These are phyloP conservation scores for Lobophora halterata DNA, from an alignment of 2,888 invertebrate species.

Conservation along the genomic window DNA sequence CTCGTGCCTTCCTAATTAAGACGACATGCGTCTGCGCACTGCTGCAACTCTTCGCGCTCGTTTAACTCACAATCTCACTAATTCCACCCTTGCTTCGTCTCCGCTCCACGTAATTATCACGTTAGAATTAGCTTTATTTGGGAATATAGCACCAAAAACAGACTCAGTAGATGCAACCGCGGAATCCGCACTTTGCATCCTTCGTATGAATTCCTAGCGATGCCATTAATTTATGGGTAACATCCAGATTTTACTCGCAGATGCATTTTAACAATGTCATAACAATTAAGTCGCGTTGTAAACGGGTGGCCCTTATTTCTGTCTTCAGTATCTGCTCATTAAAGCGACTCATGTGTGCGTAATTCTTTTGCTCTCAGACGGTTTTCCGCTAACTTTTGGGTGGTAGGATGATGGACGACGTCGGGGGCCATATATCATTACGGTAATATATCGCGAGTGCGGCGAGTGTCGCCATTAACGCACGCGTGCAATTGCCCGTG, in stretches of 20 bases:
- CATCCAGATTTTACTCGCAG: constrained; percentile 53
- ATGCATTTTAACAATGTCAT: constrained; percentile 72
- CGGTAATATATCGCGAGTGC: constrained; percentile 75
- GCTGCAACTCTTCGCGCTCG: constrained; percentile 59
- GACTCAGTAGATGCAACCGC: constrained; percentile 1
- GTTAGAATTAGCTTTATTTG: constrained; percentile 27
- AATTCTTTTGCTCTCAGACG: constrained; percentile 63
- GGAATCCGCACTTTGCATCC: constrained; percentile 5
- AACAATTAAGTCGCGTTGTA: constrained; percentile 70
- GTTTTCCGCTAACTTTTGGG: constrained; percentile 79
- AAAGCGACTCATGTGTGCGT: constrained; percentile 61
- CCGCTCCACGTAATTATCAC: constrained; percentile 36
- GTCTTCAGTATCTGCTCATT: constrained; percentile 78
- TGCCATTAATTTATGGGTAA: constrained; percentile 46
- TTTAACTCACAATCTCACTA: constrained; percentile 55
- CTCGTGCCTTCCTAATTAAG: constrained; percentile 73
- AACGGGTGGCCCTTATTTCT: constrained; percentile 74
- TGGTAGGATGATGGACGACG: constrained; percentile 78
- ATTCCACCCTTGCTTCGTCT: constrained; percentile 42
- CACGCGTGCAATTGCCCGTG: constrained; percentile 71
- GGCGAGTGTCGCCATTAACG: constrained; percentile 80
- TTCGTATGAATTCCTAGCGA: constrained; percentile 23
- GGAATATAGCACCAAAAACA: constrained; percentile 8
- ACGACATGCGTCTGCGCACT: constrained; percentile 70
- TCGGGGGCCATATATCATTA: constrained; percentile 76